phyloP scores from a whole-genome alignment of 1,140 invertebrate species.

The Cydia pomonella region DNA sequence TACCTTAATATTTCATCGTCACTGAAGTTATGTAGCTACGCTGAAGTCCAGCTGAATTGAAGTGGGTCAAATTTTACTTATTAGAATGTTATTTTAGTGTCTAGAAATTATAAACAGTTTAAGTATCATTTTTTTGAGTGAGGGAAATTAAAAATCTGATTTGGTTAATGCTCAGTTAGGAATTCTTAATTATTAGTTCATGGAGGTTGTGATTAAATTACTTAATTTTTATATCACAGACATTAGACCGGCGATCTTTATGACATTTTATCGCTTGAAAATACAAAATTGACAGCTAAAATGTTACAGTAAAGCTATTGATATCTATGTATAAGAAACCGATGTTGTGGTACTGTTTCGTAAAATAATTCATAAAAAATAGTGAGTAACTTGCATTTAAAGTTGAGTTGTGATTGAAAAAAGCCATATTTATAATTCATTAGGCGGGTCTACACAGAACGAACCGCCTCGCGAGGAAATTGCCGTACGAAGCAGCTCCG shows the following conservation, averaged over 20 bases:
- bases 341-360: slow-evolving; percentile 59
- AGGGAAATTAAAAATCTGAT: slow-evolving; percentile 12
- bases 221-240: slow-evolving; percentile 19
- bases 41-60: no score
- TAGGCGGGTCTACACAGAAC: no score
- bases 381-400: slow-evolving; percentile 32
- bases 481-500: no score
- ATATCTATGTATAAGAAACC: slow-evolving; percentile 43
- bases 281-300: slow-evolving; percentile 43
- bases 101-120: slow-evolving; percentile 21
- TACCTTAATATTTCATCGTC: no score
- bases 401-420: slow-evolving; percentile 41
- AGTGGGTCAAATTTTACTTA: no score
- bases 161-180: slow-evolving; percentile 12
- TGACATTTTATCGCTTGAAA: slow-evolving; percentile 51
- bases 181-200: slow-evolving; percentile 3
- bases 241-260: slow-evolving; percentile 35
- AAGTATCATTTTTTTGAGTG: neutral
- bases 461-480: no score
- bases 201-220: slow-evolving; percentile 32
- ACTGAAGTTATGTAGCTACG: no score
- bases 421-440: no score
- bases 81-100: no score
- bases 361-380: slow-evolving; percentile 37
- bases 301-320: slow-evolving; percentile 47